phyloP scores from a whole-genome alignment of 2,797 vertebrate genomes.

The Crossoptilon crossoptilon region DNA sequence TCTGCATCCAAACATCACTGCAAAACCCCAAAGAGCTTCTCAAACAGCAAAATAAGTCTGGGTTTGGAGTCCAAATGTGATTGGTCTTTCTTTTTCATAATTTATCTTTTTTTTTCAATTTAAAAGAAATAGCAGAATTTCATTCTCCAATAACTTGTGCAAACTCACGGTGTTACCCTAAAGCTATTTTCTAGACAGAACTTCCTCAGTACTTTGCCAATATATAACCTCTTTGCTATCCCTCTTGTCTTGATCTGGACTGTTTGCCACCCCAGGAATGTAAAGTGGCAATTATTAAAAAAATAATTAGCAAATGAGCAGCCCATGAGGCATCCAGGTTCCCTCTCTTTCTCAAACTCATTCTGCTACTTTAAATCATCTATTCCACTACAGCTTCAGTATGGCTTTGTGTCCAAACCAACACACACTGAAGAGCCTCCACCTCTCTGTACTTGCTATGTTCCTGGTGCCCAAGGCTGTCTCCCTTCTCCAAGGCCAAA shows the following conservation, averaged over 20 bases:
- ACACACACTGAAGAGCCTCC: not conserved
- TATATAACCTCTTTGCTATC: not conserved
- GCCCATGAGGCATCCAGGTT: not conserved
- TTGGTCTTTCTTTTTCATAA: not conserved
- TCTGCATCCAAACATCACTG: not conserved
- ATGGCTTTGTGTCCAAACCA: not conserved
- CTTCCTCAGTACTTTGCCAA: not conserved
- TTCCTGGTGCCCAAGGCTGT: not conserved
- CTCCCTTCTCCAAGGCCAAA: not conserved
- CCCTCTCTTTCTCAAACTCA: not conserved
- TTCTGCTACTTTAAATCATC: not conserved
- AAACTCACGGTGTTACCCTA: not conserved
- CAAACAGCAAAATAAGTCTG: not conserved
- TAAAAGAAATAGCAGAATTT: not conserved
- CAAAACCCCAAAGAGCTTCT: not conserved
- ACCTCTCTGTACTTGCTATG: fast-evolving
- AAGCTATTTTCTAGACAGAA: not conserved
- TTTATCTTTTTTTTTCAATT: not conserved
- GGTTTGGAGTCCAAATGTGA: not conserved
- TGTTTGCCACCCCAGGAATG: not conserved
- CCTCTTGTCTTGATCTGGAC: not conserved
- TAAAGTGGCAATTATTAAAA: not conserved
- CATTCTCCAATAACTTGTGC: not conserved
- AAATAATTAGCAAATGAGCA: not conserved
- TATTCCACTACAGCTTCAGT: not conserved